phyloP scores from a whole-genome alignment of 2,888 invertebrate genomes.

The Fragum sueziense region DNA sequence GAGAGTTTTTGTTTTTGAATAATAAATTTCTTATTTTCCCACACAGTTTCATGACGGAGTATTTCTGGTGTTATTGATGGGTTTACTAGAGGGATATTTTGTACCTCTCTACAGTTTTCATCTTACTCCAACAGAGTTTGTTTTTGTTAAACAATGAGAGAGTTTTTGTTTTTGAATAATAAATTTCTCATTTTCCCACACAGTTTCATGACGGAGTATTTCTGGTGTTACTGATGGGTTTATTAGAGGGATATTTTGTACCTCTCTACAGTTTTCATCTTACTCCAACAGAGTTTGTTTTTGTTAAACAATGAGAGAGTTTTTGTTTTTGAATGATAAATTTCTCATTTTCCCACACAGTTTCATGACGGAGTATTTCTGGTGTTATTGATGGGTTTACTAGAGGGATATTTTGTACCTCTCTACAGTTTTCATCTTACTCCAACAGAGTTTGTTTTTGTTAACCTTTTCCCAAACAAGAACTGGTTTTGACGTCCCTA shows the following conservation, averaged over 20 bases:
- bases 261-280: slow-evolving; percentile 96
- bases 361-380: too few species aligned
- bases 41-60: slow-evolving; percentile 98
- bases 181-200: slow-evolving; percentile 37
- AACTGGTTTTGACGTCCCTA: too few species aligned
- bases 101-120: slow-evolving; percentile 97
- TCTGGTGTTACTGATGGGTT: slow-evolving; percentile 95
- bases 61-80: slow-evolving; percentile 96
- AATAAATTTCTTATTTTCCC: too few species aligned
- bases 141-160: too few species aligned
- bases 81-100: slow-evolving; percentile 98
- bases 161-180: too few species aligned
- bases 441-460: too few species aligned
- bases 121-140: slow-evolving; percentile 89
- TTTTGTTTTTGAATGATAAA: neutral
- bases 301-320: neutral
- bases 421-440: too few species aligned
- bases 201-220: slow-evolving; percentile 98
- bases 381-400: too few species aligned
- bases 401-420: too few species aligned
- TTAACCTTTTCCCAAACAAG: too few species aligned
- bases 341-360: too few species aligned
- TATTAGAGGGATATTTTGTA: slow-evolving; percentile 98
- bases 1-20: too few species aligned
- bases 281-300: slow-evolving; percentile 87